These are phyloP conservation scores for Drosophila paranaensis DNA, from an alignment of 2,888 invertebrate genomes.

Conservation along the genomic window DNA sequence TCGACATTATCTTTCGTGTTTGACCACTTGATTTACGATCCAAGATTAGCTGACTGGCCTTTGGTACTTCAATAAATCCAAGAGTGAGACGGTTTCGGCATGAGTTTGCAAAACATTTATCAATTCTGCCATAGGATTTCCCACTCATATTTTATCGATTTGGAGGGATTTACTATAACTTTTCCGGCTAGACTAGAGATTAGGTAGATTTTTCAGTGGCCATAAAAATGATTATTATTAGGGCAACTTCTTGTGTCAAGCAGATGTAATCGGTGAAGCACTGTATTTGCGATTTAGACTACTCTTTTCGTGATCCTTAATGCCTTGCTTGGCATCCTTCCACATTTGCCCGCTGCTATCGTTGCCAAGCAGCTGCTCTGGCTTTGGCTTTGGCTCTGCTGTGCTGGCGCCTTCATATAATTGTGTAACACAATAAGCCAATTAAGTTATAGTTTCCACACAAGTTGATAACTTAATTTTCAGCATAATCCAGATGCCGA, in stretches of 20 bases:
- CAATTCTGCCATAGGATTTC: neutral
- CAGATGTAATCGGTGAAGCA: neutral
- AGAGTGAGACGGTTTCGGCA: neutral
- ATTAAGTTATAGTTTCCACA: constrained; percentile 61
- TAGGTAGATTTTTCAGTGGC: neutral
- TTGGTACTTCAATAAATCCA: neutral
- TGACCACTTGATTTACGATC: neutral
- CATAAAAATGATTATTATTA: neutral
- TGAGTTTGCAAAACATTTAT: neutral
- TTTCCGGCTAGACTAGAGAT: neutral
- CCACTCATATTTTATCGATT: neutral
- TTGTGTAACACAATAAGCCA: constrained; percentile 65
- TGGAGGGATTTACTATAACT: neutral
- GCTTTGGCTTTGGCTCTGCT: neutral
- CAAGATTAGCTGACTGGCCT: neutral
- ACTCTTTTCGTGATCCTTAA: constrained; percentile 16
- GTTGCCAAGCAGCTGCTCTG: constrained; percentile 11
- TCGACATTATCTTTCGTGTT: neutral
- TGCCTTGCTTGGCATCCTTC: constrained; percentile 24
- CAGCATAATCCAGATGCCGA: constrained; percentile 47
- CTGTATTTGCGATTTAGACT: neutral
- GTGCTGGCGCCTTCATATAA: constrained; percentile 35
- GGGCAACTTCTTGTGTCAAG: neutral
- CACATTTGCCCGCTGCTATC: constrained; percentile 12
- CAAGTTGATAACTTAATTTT: constrained; percentile 60